Percentiles rank a stretch among this genome's conserved stretches.
phyloP scores from a whole-genome alignment of 2,888 invertebrate genomes.

The Itoplectis maculator region DNA sequence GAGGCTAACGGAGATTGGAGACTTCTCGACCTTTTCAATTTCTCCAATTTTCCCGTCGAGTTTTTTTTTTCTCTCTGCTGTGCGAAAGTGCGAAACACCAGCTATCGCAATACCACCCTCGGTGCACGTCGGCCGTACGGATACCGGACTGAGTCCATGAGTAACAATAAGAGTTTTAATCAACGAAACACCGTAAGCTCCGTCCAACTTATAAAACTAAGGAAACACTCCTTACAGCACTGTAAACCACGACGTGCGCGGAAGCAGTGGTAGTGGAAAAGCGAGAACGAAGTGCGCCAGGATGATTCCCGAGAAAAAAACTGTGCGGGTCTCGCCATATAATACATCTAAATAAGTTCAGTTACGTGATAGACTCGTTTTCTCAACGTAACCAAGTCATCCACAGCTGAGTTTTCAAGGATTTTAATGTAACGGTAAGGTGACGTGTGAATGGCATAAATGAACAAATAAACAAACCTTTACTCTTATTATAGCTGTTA shows the following conservation, averaged over 20 bases:
- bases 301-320: constrained; percentile 19
- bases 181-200: constrained; percentile 73
- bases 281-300: constrained; percentile 13
- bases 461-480: neutral
- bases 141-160: constrained; percentile 20
- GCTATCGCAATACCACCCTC: neutral
- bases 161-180: constrained; percentile 74
- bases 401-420: neutral
- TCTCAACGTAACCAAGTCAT: neutral
- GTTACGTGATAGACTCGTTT: constrained; percentile 14
- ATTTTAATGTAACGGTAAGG: neutral
- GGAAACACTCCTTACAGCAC: constrained; percentile 24
- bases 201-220: constrained; percentile 68
- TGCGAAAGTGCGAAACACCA: constrained; percentile 12
- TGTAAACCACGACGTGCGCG: neutral
- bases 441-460: neutral
- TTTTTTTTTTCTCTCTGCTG: constrained; percentile 3
- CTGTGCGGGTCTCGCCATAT: neutral
- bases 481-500: neutral
- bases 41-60: constrained; percentile 31
- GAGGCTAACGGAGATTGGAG: constrained; percentile 19
- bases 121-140: constrained; percentile 2
- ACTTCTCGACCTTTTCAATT: constrained; percentile 40
- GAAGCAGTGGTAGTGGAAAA: constrained; percentile 1
- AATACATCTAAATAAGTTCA: neutral